A percentile compares a stretch with the other conserved stretches of the same genome.
phyloP scores from a whole-genome alignment of 2,797 vertebrate genomes.

The Enteromius thamalakanensis region DNA sequence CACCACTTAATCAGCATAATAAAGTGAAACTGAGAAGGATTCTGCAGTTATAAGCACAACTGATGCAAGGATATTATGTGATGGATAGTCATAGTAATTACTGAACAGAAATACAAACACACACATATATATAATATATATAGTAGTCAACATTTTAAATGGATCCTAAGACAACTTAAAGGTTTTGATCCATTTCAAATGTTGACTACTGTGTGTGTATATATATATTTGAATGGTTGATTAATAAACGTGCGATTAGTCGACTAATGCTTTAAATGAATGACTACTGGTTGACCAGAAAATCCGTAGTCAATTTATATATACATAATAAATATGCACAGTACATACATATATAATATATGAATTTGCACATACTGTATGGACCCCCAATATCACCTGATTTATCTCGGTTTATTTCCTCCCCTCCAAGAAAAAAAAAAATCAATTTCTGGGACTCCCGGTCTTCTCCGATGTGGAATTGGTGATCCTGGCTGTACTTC shows the following conservation, averaged over 20 bases:
- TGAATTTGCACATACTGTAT: background rate
- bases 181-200: too few relatives aligned
- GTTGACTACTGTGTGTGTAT: too few relatives aligned
- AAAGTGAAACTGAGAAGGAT: background rate
- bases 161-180: too few relatives aligned
- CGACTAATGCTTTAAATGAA: too few relatives aligned
- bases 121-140: too few relatives aligned
- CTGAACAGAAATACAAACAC: background rate
- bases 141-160: too few relatives aligned
- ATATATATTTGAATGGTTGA: too few relatives aligned
- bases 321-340: too few relatives aligned
- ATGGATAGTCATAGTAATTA: background rate
- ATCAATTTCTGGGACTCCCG: background rate
- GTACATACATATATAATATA: too few relatives aligned
- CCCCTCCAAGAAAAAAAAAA: background rate
- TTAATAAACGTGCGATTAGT: too few relatives aligned
- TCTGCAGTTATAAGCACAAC: background rate
- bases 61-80: background rate
- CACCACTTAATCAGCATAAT: background rate
- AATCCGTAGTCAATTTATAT: too few relatives aligned
- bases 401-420: background rate
- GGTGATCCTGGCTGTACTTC: slow-evolving; percentile 39
- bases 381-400: background rate
- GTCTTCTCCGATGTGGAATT: slow-evolving; percentile 7
- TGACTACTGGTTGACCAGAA: too few relatives aligned